Base-by-base conservation (phyloP, 2,888 invertebrate species). In the Amorpha juglandis region DNA sequence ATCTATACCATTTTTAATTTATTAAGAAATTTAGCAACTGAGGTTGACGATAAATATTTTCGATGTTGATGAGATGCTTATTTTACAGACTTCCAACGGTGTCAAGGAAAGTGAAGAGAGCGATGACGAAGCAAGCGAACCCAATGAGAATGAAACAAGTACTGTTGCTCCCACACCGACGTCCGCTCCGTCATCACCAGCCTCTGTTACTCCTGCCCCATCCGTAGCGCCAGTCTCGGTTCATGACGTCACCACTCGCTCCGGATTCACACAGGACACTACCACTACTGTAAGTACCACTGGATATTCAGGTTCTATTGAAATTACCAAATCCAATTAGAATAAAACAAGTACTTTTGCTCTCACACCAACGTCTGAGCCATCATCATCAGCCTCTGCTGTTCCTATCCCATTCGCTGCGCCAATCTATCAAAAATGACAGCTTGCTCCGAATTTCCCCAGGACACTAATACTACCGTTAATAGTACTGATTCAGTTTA, bases 61-160 rank as follows among this genome's bases (percentile, higher is more conserved):
- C 27, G 4, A 4, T 27, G 27, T 27, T 38, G 38, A 16, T 35
- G n/a, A 35, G 3, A 8, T 38, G 11, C 14, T 12, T 3, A 48
- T 48, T 45, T n/a, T 63, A 7, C 77, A 93, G 92, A 91, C 91
- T 0, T 87, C 92, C n/a, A 91, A 89, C 71, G 91, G 91, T 12
- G 83, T 93, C 19, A 92, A 92, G 68, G 92, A 92, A 70, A 90
- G 84, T 70, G 87, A 91, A 33, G 92, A 93, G 70, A 68, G 81
- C 0, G 92, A 93, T 42, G 92, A 93, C 67, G 92, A 93, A 68
- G 87, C 89, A 1, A 90, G 86, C 63, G 91, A 91, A 70, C 78
- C 82, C 19, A 84, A 77, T 33, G 90, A 90, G 65, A 89, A 88
- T 27, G 89, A 86, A 45, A 82, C 83, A 0, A 78, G 79, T 0